Evolutionary conservation across 2,888 invertebrate species (phyloP).

Genomic region (Diachrysia chrysitis): DNA sequence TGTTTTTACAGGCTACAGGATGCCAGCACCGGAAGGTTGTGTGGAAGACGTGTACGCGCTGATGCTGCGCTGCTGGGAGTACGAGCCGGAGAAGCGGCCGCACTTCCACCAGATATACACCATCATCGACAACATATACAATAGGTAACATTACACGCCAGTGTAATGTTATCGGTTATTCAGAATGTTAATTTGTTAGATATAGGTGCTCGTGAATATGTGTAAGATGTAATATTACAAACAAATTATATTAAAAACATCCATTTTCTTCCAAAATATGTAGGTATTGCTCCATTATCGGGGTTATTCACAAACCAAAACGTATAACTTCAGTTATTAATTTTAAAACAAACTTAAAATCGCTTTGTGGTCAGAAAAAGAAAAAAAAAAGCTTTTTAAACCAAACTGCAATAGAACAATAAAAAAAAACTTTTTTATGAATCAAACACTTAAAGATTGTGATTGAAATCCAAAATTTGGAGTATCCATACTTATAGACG

Average conservation of each 20-base stretch:
- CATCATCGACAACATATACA: conserved; percentile 92
- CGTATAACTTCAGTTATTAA: background rate
- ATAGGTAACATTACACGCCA: conserved; percentile 70
- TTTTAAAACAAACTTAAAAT: too few species aligned
- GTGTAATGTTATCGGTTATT: background rate
- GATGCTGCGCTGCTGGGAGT: conserved; percentile 98
- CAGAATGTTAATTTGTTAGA: too few species aligned
- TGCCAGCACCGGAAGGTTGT: conserved; percentile 97
- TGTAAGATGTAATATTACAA: too few species aligned
- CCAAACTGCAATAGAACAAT: too few species aligned
- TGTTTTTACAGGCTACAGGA: conserved; percentile 97
- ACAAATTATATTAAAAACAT: too few species aligned
- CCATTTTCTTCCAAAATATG: background rate
- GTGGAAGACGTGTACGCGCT: conserved; percentile 96
- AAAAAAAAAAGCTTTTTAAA: too few species aligned
- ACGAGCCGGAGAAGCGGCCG: conserved; percentile 96
- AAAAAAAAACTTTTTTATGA: background rate
- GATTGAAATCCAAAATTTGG: background rate
- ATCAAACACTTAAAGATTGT: background rate
- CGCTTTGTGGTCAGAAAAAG: too few species aligned
- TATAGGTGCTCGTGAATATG: too few species aligned
- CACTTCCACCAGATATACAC: conserved; percentile 97
- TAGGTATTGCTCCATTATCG: background rate
- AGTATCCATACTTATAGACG: background rate
- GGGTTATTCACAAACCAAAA: conserved; percentile 1